phyloP scores from a whole-genome alignment of 2,888 invertebrate genomes.

The Heliconius ethilla region DNA sequence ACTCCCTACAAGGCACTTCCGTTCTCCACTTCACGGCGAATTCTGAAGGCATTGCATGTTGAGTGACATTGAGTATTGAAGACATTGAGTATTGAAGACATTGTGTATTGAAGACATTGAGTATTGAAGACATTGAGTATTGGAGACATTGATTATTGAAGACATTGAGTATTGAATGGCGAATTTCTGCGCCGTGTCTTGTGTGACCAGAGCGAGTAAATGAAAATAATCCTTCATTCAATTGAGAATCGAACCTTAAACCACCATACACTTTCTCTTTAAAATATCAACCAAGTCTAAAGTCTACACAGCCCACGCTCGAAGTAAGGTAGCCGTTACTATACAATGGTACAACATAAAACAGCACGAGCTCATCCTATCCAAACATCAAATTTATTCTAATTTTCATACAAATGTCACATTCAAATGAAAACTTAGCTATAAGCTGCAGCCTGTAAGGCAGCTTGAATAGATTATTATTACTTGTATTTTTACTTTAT shows the following conservation, averaged over 20 bases:
- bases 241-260: neutral
- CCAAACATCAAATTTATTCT: conserved; percentile 47
- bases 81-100: no score
- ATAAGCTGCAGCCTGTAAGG: conserved; percentile 14
- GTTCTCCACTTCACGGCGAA: neutral
- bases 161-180: no score
- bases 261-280: neutral
- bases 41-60: neutral
- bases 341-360: conserved; percentile 46
- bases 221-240: neutral
- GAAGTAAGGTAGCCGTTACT: conserved; percentile 43
- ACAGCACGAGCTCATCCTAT: conserved; percentile 45
- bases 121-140: no score
- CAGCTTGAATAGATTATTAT: conserved; percentile 45
- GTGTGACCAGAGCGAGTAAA: neutral
- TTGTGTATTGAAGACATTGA: no score
- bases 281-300: neutral
- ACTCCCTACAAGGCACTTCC: no score
- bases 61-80: no score
- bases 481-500: conserved; percentile 42
- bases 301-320: conserved; percentile 23
- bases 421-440: conserved; percentile 43
- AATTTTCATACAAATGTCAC: conserved; percentile 50
- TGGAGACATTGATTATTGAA: no score
- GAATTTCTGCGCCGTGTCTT: no score